Evolutionary conservation across 2,113 vertebrate genomes (phyloP).

Genomic region (Gobius niger): DNA sequence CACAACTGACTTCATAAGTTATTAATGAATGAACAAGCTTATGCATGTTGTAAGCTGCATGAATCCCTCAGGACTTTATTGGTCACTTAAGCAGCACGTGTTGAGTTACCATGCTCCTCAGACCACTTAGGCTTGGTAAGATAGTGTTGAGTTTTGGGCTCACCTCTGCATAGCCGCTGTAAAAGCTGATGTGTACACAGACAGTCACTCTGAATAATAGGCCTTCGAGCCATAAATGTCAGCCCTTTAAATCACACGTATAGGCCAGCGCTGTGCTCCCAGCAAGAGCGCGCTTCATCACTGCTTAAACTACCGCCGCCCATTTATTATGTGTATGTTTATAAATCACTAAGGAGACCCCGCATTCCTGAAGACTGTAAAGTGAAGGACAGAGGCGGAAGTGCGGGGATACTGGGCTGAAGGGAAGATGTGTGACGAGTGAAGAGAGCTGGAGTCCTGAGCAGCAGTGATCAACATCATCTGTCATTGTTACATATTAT

Average conservation of each 20-base stretch:
- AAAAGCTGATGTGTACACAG: slow-evolving; percentile 94
- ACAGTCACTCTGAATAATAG: slow-evolving; percentile 99
- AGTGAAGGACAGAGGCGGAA: slow-evolving; percentile 33
- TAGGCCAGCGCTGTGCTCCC: slow-evolving; percentile 76
- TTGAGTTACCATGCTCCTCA: slow-evolving; percentile 26
- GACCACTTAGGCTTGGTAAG: slow-evolving; percentile 39
- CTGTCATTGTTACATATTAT: slow-evolving; percentile 19
- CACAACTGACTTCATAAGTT: slow-evolving; percentile 17
- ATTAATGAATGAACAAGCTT: slow-evolving; percentile 34
- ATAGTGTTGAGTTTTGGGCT: slow-evolving; percentile 59
- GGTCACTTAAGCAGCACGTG: slow-evolving; percentile 6
- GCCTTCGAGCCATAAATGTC: slow-evolving; percentile 94
- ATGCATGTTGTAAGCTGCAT: slow-evolving; percentile 1
- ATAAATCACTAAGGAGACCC: slow-evolving; percentile 92
- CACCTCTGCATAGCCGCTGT: slow-evolving; percentile 87
- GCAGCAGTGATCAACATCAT: slow-evolving; percentile 17
- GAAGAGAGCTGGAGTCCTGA: slow-evolving; percentile 31
- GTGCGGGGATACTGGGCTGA: slow-evolving; percentile 14
- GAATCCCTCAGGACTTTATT: slow-evolving; percentile 8
- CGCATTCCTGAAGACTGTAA: slow-evolving; percentile 77
- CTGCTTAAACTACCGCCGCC: slow-evolving; percentile 89
- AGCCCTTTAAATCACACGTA: slow-evolving; percentile 96
- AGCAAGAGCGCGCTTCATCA: slow-evolving; percentile 88
- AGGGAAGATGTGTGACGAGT: slow-evolving; percentile 36
- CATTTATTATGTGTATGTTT: slow-evolving; percentile 97